Percentiles rank a stretch among this genome's conserved stretches.
These are phyloP conservation scores for Arvicanthis niloticus DNA, from an alignment of 2,113 vertebrate species.

Conservation along the genomic window DNA sequence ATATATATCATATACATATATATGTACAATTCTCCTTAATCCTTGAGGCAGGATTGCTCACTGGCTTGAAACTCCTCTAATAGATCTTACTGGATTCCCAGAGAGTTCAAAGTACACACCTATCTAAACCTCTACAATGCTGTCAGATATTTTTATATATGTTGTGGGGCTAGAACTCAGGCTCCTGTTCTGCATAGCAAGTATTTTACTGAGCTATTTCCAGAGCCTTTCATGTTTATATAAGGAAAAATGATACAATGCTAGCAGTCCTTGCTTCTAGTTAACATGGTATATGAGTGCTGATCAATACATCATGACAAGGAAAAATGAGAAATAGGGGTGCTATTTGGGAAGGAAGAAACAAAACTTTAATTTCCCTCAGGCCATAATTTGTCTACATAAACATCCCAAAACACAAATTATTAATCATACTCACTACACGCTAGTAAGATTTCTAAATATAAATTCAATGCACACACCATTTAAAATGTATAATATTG, in stretches of 20 bases:
- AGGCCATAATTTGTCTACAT: not conserved
- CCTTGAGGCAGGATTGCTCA: not conserved
- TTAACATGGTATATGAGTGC: not conserved
- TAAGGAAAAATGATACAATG: not conserved
- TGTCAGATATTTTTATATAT: not conserved
- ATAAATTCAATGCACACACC: not conserved
- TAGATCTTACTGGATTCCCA: not conserved
- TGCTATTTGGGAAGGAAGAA: not conserved
- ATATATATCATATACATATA: too few relatives aligned
- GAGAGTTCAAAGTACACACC: not conserved
- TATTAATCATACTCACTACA: slow-evolving; percentile 30
- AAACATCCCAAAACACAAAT: slow-evolving; percentile 16
- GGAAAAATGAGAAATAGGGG: not conserved
- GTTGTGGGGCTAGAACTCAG: not conserved
- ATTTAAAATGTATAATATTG: slow-evolving; percentile 18
- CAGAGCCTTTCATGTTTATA: not conserved
- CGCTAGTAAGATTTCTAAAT: not conserved
- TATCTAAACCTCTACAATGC: not conserved
- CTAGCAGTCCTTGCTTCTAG: not conserved
- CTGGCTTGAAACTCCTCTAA: not conserved
- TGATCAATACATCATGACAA: not conserved
- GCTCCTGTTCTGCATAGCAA: not conserved
- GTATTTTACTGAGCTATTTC: not conserved
- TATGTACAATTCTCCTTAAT: not conserved
- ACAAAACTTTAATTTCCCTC: slow-evolving; percentile 17